Percentiles rank a stretch among this genome's conserved stretches.
Conservation (phyloP, 2,888 invertebrate species). For the Agriopis leucophaearia region DNA sequence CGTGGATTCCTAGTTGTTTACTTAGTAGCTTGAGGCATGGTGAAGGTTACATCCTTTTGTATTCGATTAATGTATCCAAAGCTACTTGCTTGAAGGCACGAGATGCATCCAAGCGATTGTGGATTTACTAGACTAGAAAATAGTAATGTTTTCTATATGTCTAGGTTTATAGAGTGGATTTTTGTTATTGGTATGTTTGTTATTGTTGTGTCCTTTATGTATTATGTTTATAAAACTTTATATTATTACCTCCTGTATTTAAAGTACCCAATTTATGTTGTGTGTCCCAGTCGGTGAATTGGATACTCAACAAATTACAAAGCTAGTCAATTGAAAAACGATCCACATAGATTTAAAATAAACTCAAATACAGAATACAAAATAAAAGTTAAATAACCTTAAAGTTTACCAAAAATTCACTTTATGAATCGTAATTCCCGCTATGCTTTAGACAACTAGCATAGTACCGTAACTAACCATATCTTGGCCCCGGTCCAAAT, state of each 20-base stretch:
- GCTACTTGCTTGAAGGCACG: conserved; percentile 51
- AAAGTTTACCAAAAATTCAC: conserved; percentile 52
- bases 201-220: conserved; percentile 26
- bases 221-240: conserved; percentile 14
- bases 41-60: conserved; percentile 64
- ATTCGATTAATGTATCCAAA: conserved; percentile 31
- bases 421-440: conserved; percentile 50
- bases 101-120: conserved; percentile 66
- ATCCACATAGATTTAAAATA: neutral
- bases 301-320: neutral
- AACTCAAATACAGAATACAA: neutral
- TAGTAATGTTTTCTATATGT: conserved; percentile 41
- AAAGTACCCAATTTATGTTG: conserved; percentile 10
- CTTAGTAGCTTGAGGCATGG: conserved; percentile 81
- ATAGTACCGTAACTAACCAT: conserved; percentile 54
- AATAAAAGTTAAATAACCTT: neutral
- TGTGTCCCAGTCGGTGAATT: neutral
- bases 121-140: conserved; percentile 47
- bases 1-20: conserved; percentile 57
- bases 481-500: conserved; percentile 68
- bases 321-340: neutral
- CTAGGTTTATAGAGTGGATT: conserved; percentile 58
- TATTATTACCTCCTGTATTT: conserved; percentile 8
- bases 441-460: conserved; percentile 44
- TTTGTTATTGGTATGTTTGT: conserved; percentile 43